These are phyloP conservation scores for Calliscelio sp. DNA, from an alignment of 2,888 invertebrate species.

Conservation along the genomic window DNA sequence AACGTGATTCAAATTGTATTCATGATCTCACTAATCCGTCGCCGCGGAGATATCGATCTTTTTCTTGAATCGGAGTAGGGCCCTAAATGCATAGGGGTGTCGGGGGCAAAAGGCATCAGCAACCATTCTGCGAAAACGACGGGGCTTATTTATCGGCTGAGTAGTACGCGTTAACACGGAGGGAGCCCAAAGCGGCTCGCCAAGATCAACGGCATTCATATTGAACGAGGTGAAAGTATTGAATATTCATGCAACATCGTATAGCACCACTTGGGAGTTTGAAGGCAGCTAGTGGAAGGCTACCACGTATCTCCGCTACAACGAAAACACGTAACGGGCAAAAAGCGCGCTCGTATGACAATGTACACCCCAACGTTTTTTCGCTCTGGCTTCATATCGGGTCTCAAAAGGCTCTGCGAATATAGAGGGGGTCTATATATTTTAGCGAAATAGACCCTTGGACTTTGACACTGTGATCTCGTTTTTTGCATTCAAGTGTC, in stretches of 20 bases:
- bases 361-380: constrained; percentile 42
- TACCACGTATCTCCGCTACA: constrained; percentile 77
- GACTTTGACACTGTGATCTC: not conserved
- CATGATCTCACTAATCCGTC: constrained; percentile 49
- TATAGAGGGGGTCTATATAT: not conserved
- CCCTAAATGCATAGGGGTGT: constrained; percentile 46
- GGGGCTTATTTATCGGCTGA: constrained; percentile 71
- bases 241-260: constrained; percentile 83
- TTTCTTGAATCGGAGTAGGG: constrained; percentile 32
- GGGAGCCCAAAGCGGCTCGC: constrained; percentile 80
- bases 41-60: constrained; percentile 45
- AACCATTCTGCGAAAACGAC: constrained; percentile 56
- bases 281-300: constrained; percentile 69
- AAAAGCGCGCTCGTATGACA: constrained; percentile 61
- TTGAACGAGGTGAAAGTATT: constrained; percentile 83
- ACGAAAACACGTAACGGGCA: constrained; percentile 78
- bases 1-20: constrained; percentile 45
- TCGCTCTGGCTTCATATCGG: not conserved
- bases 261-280: constrained; percentile 74
- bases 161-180: constrained; percentile 77
- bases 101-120: constrained; percentile 41
- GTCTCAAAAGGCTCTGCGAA: not conserved
- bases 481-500: constrained; percentile 3
- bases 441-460: not conserved
- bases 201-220: constrained; percentile 85